phyloP scores from a whole-genome alignment of 2,797 vertebrate species.

The Todus mexicanus region DNA sequence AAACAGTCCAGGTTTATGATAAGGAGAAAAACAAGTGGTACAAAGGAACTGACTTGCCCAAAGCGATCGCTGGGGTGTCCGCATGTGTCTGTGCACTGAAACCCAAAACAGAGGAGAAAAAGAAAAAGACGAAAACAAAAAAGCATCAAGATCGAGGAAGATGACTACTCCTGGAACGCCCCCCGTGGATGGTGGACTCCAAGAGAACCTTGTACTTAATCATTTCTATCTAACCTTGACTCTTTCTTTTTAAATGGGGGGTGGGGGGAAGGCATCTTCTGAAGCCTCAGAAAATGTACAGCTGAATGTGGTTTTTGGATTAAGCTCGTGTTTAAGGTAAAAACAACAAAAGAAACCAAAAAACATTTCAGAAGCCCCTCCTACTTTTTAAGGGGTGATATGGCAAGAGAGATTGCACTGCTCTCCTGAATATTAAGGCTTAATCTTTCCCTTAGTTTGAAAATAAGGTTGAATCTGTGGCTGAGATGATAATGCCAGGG shows the following conservation, averaged over 20 bases:
- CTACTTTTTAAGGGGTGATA: neutral
- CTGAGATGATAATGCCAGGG: neutral
- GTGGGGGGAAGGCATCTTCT: neutral
- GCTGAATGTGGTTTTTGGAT: neutral
- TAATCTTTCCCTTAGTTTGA: slow-evolving; percentile 8
- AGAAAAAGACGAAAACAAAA: slow-evolving; percentile 74
- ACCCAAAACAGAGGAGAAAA: slow-evolving; percentile 75
- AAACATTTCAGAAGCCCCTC: neutral
- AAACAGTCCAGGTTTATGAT: slow-evolving; percentile 87
- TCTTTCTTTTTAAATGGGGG: neutral
- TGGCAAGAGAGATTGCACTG: neutral
- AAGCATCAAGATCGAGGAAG: slow-evolving; percentile 69
- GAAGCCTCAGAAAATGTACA: neutral
- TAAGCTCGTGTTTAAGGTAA: neutral
- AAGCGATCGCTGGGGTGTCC: slow-evolving; percentile 87
- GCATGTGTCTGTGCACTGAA: slow-evolving; percentile 87
- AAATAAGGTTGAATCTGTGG: neutral
- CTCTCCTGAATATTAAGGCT: neutral
- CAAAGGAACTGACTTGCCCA: slow-evolving; percentile 85
- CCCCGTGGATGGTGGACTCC: neutral
- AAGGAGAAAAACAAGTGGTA: slow-evolving; percentile 83
- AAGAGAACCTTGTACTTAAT: neutral
- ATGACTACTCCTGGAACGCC: slow-evolving; percentile 43
- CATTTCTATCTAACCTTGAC: neutral
- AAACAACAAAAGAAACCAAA: neutral